phyloP scores from a whole-genome alignment of 2,113 vertebrate species.

The Grus americana region DNA sequence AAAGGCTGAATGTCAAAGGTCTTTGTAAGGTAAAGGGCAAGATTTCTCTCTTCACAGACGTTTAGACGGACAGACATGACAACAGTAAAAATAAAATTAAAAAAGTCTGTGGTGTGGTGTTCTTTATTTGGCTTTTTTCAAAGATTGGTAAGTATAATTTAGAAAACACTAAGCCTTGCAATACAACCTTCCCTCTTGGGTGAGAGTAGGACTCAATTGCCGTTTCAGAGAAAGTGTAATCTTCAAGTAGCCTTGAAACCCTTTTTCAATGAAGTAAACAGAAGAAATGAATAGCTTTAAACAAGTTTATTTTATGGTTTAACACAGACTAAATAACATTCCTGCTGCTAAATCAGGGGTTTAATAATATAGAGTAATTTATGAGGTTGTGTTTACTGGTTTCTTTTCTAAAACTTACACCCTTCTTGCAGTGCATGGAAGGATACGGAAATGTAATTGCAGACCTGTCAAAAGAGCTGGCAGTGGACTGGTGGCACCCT shows the following conservation, averaged over 20 bases:
- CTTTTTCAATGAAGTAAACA: background rate
- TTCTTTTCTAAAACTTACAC: background rate
- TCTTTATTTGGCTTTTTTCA: background rate
- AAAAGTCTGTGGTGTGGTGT: background rate
- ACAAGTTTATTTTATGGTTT: background rate
- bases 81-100: background rate
- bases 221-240: background rate
- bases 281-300: background rate
- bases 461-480: background rate
- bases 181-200: background rate
- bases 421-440: background rate
- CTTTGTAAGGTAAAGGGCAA: background rate
- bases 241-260: background rate
- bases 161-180: background rate
- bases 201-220: background rate
- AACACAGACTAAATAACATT: background rate
- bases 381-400: background rate
- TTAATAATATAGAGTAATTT: background rate
- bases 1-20: background rate
- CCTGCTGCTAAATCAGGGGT: background rate
- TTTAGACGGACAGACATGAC: background rate
- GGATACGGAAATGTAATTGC: background rate
- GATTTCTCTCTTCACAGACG: background rate
- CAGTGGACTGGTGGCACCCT: background rate
- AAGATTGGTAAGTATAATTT: background rate